phyloP scores from a whole-genome alignment of 2,113 vertebrate species.

The Phrynocephalus versicolor region DNA sequence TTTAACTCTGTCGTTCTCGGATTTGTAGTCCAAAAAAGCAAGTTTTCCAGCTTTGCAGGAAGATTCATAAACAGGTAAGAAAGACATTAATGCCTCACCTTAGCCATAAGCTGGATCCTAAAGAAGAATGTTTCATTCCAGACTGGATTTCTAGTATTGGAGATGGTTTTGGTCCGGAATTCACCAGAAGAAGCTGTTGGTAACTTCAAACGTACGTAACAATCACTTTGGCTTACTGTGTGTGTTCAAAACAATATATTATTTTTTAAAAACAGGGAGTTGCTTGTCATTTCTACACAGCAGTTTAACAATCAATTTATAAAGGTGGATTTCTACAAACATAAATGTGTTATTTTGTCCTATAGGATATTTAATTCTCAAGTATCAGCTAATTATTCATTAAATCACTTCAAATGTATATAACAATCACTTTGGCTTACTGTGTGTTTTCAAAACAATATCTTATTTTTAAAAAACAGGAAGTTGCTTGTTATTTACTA shows the following conservation, averaged over 20 bases:
- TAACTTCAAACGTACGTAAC: constrained; percentile 78
- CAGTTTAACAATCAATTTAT: neutral
- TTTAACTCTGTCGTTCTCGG: too few relatives aligned
- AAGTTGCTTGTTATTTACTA: neutral
- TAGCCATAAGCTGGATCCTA: constrained; percentile 75
- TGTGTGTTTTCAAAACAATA: constrained; percentile 42
- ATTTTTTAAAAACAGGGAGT: neutral
- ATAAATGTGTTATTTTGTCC: neutral
- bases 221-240: constrained; percentile 75
- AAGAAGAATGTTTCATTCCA: constrained; percentile 87
- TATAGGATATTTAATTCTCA: neutral
- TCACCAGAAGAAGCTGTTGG: constrained; percentile 69
- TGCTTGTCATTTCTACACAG: neutral
- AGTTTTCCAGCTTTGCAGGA: too few relatives aligned
- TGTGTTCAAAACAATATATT: neutral
- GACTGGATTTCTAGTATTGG: constrained; percentile 73
- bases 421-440: constrained; percentile 79
- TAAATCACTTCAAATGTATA: constrained; percentile 71
- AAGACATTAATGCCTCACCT: constrained; percentile 70
- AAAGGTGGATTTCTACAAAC: neutral
- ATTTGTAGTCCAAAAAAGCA: too few relatives aligned
- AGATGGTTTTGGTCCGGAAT: constrained; percentile 71
- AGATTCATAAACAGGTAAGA: neutral
- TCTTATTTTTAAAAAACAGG: neutral
- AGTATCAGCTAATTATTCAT: too few relatives aligned